Conservation (phyloP, 35 echinoderm and acorn worm genomes). For the Strongylocentrotus purpuratus region DNA sequence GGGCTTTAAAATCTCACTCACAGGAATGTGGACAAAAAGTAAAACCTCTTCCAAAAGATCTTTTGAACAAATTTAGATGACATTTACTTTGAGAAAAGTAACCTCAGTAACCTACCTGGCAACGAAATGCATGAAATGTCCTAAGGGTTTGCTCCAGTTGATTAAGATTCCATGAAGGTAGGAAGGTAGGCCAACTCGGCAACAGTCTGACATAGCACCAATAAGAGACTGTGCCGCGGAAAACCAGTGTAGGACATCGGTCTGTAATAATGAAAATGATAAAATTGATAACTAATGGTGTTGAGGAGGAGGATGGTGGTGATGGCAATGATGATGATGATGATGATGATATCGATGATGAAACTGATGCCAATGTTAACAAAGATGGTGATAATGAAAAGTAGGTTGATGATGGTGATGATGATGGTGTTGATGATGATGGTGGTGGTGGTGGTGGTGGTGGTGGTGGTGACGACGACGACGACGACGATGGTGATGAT, state of each 20-base stretch:
- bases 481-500: background rate
- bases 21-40: no score
- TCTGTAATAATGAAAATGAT: background rate
- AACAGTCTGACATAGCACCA: background rate
- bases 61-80: background rate
- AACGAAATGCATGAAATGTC: background rate
- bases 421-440: background rate
- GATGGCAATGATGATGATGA: background rate
- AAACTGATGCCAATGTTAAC: background rate
- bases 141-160: conserved; percentile 3
- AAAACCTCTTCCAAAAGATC: no score
- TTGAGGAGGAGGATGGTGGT: background rate
- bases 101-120: background rate
- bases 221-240: background rate
- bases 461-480: background rate
- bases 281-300: background rate
- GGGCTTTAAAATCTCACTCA: no score
- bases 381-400: background rate
- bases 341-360: background rate
- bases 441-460: background rate
- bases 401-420: background rate
- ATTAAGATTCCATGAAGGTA: background rate
- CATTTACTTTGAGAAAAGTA: background rate
- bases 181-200: background rate
- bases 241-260: conserved; percentile 14